These are phyloP conservation scores for Ifrita kowaldi DNA, from an alignment of 2,113 vertebrate genomes.

Conservation along the genomic window DNA sequence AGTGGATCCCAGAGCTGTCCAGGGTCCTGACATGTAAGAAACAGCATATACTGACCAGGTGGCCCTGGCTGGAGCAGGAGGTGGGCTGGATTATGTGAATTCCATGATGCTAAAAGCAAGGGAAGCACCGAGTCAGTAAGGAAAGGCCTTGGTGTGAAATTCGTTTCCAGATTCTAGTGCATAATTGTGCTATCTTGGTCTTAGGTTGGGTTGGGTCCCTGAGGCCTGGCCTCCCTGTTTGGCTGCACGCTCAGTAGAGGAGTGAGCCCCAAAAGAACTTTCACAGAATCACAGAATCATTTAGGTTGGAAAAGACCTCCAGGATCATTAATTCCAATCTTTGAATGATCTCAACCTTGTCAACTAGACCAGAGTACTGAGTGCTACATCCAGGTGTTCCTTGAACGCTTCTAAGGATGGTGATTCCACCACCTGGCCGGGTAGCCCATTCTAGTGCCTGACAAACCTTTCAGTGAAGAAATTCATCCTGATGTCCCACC, in stretches of 20 bases:
- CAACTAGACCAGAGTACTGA: not conserved
- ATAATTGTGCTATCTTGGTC: rapidly evolving
- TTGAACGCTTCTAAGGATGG: not conserved
- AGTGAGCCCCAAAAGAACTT: not conserved
- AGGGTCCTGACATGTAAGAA: not conserved
- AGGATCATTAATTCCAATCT: not conserved
- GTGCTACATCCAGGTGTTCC: not conserved
- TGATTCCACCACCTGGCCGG: not conserved
- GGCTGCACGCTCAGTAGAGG: too few species aligned
- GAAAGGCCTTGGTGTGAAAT: not conserved
- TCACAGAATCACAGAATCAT: not conserved
- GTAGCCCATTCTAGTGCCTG: not conserved
- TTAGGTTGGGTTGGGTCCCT: not conserved
- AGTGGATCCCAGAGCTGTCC: not conserved
- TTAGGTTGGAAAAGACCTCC: not conserved
- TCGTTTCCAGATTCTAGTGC: not conserved
- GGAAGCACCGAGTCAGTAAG: not conserved
- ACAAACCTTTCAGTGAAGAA: not conserved
- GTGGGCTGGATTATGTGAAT: not conserved
- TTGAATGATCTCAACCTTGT: not conserved
- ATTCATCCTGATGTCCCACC: not conserved
- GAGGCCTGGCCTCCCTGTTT: not conserved
- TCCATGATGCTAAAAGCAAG: not conserved
- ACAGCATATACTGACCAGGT: rapidly evolving
- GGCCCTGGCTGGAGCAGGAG: not conserved